A percentile compares a stretch with the other conserved stretches of the same genome.
phyloP scores from a whole-genome alignment of 2,797 vertebrate genomes.

The Sebastes aleutianus region DNA sequence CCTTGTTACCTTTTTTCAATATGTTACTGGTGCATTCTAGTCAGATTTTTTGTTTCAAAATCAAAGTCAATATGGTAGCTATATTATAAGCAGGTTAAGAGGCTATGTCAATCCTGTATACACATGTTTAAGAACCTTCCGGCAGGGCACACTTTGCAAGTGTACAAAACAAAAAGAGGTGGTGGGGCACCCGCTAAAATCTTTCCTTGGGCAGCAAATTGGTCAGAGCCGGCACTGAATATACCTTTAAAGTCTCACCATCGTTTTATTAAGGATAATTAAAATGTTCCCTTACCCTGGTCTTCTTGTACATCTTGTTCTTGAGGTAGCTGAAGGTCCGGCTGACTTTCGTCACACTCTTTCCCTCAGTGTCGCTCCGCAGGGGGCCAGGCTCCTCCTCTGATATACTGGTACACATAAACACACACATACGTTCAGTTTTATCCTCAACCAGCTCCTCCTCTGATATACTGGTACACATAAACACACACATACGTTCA shows the following conservation, averaged over 20 bases:
- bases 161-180: too few relatives aligned
- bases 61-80: too few relatives aligned
- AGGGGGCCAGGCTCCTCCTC: conserved; percentile 90
- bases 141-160: too few relatives aligned
- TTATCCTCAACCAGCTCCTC: conserved; percentile 76
- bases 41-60: too few relatives aligned
- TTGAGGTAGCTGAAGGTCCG: conserved; percentile 99
- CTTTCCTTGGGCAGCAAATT: too few relatives aligned
- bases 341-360: conserved; percentile 92
- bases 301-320: conserved; percentile 99
- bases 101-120: too few relatives aligned
- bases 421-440: conserved; percentile 15
- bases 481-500: conserved; percentile 20
- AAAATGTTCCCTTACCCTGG: conserved; percentile 84
- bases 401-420: conserved; percentile 84
- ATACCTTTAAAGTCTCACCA: not conserved
- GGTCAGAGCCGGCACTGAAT: not conserved
- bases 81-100: too few relatives aligned
- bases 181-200: too few relatives aligned
- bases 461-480: conserved; percentile 88
- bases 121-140: too few relatives aligned
- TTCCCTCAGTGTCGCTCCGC: conserved; percentile 85
- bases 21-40: too few relatives aligned
- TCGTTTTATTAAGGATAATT: not conserved
- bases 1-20: too few relatives aligned